A percentile compares a stretch with the other conserved stretches of the same genome.
These are phyloP conservation scores for Corapipo altera DNA, from an alignment of 2,113 vertebrate species.

Conservation along the genomic window DNA sequence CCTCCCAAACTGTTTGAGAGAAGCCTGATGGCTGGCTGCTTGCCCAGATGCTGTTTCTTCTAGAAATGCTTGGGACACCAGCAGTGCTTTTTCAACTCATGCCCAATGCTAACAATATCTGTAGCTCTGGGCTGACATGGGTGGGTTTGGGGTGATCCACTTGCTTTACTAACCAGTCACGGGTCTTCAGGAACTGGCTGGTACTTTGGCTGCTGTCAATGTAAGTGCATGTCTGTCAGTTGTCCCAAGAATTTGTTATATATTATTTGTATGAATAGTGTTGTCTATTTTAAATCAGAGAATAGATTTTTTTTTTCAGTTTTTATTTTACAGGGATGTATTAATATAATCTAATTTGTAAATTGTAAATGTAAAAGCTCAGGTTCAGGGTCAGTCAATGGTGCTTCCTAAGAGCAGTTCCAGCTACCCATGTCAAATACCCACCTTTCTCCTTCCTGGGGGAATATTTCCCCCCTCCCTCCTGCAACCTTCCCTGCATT, in stretches of 20 bases:
- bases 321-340: background rate
- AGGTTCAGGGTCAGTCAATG: background rate
- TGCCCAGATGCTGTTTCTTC: conserved; percentile 51
- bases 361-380: background rate
- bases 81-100: background rate
- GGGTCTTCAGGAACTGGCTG: background rate
- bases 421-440: background rate
- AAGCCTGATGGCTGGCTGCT: conserved; percentile 10
- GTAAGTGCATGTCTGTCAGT: background rate
- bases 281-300: background rate
- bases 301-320: background rate
- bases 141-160: background rate
- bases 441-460: background rate
- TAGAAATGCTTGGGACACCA: conserved; percentile 43
- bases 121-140: background rate
- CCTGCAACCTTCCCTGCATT: background rate
- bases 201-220: background rate
- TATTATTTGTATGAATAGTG: background rate
- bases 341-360: background rate
- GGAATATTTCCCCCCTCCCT: background rate
- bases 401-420: background rate
- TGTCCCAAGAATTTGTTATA: background rate
- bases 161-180: background rate
- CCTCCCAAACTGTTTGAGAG: conserved; percentile 4
- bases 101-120: background rate